Evolutionary conservation across 2,888 invertebrate genomes (phyloP).

Genomic region (Agonopterix arenella): DNA sequence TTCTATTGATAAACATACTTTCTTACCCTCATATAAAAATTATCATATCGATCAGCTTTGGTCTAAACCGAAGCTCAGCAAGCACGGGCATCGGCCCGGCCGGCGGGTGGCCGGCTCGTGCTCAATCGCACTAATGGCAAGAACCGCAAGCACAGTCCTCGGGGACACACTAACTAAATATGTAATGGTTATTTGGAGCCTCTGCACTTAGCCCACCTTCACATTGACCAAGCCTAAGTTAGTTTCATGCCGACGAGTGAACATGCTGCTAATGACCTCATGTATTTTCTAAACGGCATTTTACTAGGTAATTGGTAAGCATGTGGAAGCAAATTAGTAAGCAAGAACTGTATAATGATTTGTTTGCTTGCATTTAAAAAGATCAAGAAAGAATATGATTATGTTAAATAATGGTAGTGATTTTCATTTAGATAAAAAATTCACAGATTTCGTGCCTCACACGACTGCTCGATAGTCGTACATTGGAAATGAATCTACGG

Average conservation of each 20-base stretch:
- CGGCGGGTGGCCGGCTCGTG: constrained; percentile 33
- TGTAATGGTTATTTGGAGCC: constrained; percentile 60
- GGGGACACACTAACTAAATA: constrained; percentile 65
- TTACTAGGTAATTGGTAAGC: neutral
- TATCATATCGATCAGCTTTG: no score
- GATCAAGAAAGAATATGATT: no score
- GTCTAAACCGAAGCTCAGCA: neutral
- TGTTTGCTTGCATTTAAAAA: no score
- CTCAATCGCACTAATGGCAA: constrained; percentile 69
- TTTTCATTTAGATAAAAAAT: no score
- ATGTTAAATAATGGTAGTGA: no score
- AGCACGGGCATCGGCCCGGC: neutral
- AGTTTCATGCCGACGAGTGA: constrained; percentile 21
- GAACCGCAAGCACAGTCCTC: constrained; percentile 64
- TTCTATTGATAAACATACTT: no score
- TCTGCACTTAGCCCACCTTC: constrained; percentile 36
- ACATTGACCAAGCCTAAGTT: constrained; percentile 45
- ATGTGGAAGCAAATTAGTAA: no score
- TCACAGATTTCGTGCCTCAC: no score
- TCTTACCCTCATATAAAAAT: no score
- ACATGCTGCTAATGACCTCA: constrained; percentile 8
- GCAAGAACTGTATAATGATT: no score
- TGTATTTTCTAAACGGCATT: constrained; percentile 4
- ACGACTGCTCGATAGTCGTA: no score
- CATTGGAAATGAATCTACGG: no score